These are phyloP conservation scores for Drosophila pseudotakahashii DNA, from an alignment of 2,888 invertebrate species.

Conservation along the genomic window DNA sequence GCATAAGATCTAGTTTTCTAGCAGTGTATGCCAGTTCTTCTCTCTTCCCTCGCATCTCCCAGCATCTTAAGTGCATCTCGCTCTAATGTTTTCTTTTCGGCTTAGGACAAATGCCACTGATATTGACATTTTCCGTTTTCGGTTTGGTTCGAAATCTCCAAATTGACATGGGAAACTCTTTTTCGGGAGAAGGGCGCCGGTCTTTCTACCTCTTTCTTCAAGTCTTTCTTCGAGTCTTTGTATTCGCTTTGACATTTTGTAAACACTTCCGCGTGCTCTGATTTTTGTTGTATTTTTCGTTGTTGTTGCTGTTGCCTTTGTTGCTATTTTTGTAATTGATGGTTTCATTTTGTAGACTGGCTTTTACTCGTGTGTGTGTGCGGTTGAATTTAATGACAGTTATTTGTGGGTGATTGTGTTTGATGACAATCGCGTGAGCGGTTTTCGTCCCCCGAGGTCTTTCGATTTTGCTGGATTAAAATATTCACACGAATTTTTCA, in stretches of 20 bases:
- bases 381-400: slow-evolving; percentile 67
- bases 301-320: slow-evolving; percentile 15
- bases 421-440: slow-evolving; percentile 45
- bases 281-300: slow-evolving; percentile 39
- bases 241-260: slow-evolving; percentile 67
- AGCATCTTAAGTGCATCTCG: slow-evolving; percentile 59
- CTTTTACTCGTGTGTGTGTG: slow-evolving; percentile 40
- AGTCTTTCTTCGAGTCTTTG: slow-evolving; percentile 12
- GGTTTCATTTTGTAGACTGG: slow-evolving; percentile 59
- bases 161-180: slow-evolving; percentile 77
- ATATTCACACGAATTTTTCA: slow-evolving; percentile 36
- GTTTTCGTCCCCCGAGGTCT: slow-evolving; percentile 7
- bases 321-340: slow-evolving; percentile 62
- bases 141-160: slow-evolving; percentile 46
- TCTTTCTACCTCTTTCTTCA: slow-evolving; percentile 16
- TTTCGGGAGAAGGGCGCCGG: slow-evolving; percentile 46
- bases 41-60: neutral
- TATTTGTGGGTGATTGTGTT: slow-evolving; percentile 59
- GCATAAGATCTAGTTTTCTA: neutral
- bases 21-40: slow-evolving; percentile 27
- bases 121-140: slow-evolving; percentile 74
- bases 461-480: slow-evolving; percentile 26
- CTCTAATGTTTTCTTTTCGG: slow-evolving; percentile 59
- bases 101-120: slow-evolving; percentile 71
- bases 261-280: slow-evolving; percentile 70